Base-by-base conservation (phyloP, 2,113 vertebrate genomes). In the Gulo gulo region DNA sequence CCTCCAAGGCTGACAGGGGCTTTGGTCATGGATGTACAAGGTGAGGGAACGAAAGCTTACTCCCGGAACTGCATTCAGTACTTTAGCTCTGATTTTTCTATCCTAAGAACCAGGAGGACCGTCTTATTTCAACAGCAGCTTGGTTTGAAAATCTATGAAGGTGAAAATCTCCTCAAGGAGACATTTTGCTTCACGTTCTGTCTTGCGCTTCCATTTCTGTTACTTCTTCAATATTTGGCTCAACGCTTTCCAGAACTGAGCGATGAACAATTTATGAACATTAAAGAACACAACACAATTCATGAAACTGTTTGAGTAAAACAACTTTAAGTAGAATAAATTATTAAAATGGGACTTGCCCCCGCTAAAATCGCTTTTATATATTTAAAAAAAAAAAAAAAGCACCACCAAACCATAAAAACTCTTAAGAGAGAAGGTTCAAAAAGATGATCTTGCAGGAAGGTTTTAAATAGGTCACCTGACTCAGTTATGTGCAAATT, bases 321-420 rank as follows among this genome's bases (percentile, higher is more conserved):
- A 90, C 73, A 23, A 67, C 34, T 73, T 80, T 65, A 91, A 80
- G 83, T 65, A 80, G 92, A 94, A 79, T 73, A 88, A 42, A 61
- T 65, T 39, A 61, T 36, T 76, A 69, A 91, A 95, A 88, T 52
- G 21, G 61, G 42, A 47, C 4, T 85, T 26, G 29, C 8, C 14
- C 18, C 24, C 26, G 20, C 36, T 34, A 45, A 59, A 73, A 39
- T 63, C 29, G 50, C 36, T 91, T 84, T 94, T 59, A 45, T 69
- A 55, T 63, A 65, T 39, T 65, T 42, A 39, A 88, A 83, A 57
- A 80, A 39, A 87, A 50, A 50, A 80, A 55, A 21, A 39, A 82
- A 15, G 6, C 29, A 45, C 26, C 21, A 45, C 39, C 6, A 50
- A 73, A 36, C 29, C 21, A 59, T 36, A 80, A 90, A 83, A 81